Base-by-base conservation (phyloP, 2,113 vertebrate species). In the Castor canadensis region DNA sequence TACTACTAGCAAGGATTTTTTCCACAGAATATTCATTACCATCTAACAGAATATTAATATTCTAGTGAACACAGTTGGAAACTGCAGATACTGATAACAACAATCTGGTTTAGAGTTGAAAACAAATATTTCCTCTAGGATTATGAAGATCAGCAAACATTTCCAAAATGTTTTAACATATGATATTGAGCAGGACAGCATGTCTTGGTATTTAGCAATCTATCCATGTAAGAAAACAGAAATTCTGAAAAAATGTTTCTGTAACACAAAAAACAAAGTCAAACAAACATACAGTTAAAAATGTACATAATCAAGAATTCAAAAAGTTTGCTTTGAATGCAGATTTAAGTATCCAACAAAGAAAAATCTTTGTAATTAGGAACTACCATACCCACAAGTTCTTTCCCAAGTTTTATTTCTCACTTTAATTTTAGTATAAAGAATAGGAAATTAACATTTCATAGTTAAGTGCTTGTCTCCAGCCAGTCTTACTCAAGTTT, bases 121-220 rank as follows among this genome's bases (percentile, higher is more conserved):
- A 95, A 64, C 2, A 76, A 94, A 35, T 66, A 86, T 85, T 77
- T 93, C 66, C 49, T 93, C 91, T 82, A 93, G 76, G 26, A 91
- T 94, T 91, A 80, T 49, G 10, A 96, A 93, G 60, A 91, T 58
- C 85, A 73, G 4, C 49, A 89, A 94, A 92, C 26, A 87, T 84
- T 90, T 49, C 38, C 58, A 90, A 94, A 94, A 91, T 10, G 3
- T 88, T 91, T 93, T 93, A 94, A 67, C 28, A 93, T 17, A 30
- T 62, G 22, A 95, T 91, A 77, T 13, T 82, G 32, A 95, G 71
- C 20, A 95, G 38, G 28, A 64, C 22, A 84, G 35, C 43, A 80
- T 28, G n/a, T 72, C 77, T 80, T 87, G 60, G 47, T 87, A 87
- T 60, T 26, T 89, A 96, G 54, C 93, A 92, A 83, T 16, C 15